phyloP scores from a whole-genome alignment of 1,140 invertebrate species.

The Ladona fulva region DNA sequence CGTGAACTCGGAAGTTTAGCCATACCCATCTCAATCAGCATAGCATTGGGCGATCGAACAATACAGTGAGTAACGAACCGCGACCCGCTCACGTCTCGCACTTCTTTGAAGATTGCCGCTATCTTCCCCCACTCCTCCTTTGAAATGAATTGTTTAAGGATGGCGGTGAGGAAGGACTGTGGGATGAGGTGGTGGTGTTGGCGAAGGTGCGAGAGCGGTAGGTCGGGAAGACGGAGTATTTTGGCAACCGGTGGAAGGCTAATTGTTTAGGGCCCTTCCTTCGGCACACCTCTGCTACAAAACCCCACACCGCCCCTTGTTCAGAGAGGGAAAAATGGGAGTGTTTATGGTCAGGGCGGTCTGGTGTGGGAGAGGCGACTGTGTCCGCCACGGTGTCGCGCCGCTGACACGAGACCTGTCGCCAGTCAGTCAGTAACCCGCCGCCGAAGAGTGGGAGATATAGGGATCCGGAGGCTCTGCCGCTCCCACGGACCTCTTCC shows the following conservation, averaged over 20 bases:
- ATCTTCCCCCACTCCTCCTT: no score
- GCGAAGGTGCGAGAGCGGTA: not conserved
- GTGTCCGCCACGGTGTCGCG: not conserved
- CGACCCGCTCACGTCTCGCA: no score
- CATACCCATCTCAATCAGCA: no score
- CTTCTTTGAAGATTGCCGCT: no score
- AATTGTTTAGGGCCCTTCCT: not conserved
- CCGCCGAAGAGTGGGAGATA: not conserved
- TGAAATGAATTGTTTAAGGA: no score
- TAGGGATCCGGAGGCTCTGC: not conserved
- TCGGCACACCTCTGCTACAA: not conserved
- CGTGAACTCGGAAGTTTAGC: no score
- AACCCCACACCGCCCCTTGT: no score
- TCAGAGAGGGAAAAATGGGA: not conserved
- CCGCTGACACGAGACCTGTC: not conserved
- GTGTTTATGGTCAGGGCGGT: not conserved
- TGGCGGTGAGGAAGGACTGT: not conserved
- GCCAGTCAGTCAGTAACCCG: conserved; percentile 6
- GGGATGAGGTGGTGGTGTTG: not conserved
- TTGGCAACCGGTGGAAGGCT: conserved; percentile 6
- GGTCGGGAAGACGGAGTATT: not conserved
- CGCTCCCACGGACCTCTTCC: not conserved
- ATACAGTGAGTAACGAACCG: no score
- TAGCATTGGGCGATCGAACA: no score
- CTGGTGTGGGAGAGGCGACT: not conserved